phyloP scores from a whole-genome alignment of 2,888 invertebrate genomes.

The Rambutsinella grinnellia region DNA sequence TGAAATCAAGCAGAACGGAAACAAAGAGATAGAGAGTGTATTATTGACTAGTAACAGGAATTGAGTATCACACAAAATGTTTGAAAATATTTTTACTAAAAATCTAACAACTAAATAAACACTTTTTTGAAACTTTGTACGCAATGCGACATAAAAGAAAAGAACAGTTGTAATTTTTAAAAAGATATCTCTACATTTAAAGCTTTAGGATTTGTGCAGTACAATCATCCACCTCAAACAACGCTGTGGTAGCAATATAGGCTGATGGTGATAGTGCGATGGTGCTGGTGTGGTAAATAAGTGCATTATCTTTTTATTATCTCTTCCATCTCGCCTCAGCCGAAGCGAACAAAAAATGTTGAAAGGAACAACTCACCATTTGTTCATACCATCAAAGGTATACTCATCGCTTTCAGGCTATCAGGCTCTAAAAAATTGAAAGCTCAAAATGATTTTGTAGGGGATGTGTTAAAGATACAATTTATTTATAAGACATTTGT shows the following conservation, averaged over 20 bases:
- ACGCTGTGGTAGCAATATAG: background rate
- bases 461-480: no score
- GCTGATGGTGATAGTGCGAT: background rate
- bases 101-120: background rate
- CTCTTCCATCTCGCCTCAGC: background rate
- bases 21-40: constrained; percentile 21
- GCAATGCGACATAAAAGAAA: constrained; percentile 26
- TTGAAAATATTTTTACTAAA: no score
- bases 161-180: background rate
- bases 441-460: no score
- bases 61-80: background rate
- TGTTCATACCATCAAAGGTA: no score
- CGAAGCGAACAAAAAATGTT: no score
- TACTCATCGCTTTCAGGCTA: no score
- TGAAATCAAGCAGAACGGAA: constrained; percentile 40
- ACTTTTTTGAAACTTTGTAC: constrained; percentile 24
- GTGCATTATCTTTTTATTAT: background rate
- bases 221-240: background rate
- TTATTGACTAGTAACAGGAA: constrained; percentile 7
- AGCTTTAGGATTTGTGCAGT: background rate
- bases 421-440: no score
- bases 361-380: no score
- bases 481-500: no score
- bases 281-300: background rate
- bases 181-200: no score